These are phyloP conservation scores for Pammene aurita DNA, from an alignment of 2,888 invertebrate genomes.

Conservation along the genomic window DNA sequence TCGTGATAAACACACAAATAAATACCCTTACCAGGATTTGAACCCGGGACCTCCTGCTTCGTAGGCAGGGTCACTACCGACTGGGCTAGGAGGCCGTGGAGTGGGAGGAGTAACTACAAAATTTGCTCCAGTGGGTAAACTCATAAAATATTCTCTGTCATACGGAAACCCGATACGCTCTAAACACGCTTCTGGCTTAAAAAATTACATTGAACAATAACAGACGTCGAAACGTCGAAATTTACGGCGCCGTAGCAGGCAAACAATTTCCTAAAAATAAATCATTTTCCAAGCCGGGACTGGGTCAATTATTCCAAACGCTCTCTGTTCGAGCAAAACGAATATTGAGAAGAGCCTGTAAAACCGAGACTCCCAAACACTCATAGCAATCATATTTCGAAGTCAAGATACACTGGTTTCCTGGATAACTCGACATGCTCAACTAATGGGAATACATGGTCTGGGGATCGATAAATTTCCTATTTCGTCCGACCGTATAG, in stretches of 20 bases:
- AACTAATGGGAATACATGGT: background rate
- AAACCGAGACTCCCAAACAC: background rate
- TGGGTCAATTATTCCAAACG: background rate
- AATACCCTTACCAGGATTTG: no score
- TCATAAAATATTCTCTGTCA: no score
- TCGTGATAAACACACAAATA: no score
- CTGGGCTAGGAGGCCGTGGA: no score
- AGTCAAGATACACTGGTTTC: background rate
- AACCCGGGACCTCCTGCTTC: no score
- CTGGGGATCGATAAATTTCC: slow-evolving; percentile 32
- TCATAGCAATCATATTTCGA: background rate
- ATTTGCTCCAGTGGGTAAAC: no score
- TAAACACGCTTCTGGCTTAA: background rate
- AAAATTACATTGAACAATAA: slow-evolving; percentile 5
- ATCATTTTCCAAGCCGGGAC: slow-evolving; percentile 21
- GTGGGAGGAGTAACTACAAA: no score
- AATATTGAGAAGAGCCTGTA: background rate
- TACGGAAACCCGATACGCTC: background rate
- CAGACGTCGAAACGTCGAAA: background rate
- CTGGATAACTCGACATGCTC: background rate
- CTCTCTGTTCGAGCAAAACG: background rate
- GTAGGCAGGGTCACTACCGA: no score
- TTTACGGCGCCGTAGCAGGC: slow-evolving; percentile 4
- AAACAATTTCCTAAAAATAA: slow-evolving; percentile 36
- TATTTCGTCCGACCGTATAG: slow-evolving; percentile 33